Evolutionary conservation across 2,797 vertebrate genomes (phyloP), one percentile per base, ranked within the genome.

Genomic region (Alosa sapidissima): DNA sequence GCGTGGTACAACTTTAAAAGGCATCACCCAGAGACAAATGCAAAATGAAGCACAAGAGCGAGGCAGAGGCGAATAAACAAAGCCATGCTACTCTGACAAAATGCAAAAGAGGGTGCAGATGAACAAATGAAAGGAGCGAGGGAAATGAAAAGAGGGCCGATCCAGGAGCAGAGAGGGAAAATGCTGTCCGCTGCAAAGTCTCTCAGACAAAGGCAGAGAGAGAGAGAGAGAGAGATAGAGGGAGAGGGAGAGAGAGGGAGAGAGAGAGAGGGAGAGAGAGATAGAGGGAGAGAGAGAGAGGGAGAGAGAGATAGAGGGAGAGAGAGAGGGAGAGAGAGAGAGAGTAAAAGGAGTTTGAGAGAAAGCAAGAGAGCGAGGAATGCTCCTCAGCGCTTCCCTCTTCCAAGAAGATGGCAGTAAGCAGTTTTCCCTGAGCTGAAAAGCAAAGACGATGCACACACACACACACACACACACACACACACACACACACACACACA

Each of bases 111-210:
- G 94, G 91, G 86, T 92, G 94, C 94, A 92, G 93, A 94, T 94
- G 93, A 93, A 93, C 93, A 93, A 93, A 92, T 90, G 88, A 90
- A 91, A 87, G 28, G 91, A 94, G 92, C 89, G 94, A 89, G 94
- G 93, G 94, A 93, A 93, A 91, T 89, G 89, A 75, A 75, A 75
- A 75, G 33, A 75, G 33, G 68, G 68, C 68, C 14, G 68, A 41
- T 75, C 5, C 36, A 14, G 28, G 60, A 81, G 83, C 90, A 90
- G 89, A 91, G 90, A 93, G 93, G 92, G 92, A 96, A 96, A 96
- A 91, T 96, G 95, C 95, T 95, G 93, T 92, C 93, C 93, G 89
- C 92, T 96, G 95, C 95, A 96, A 95, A 95, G 93, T 95, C 94
- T 94, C 92, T 45, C 94, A 94, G 94, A 95, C 95, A 96, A 95